Evolutionary conservation across 2,113 vertebrate species (phyloP), one percentile per base, ranked within the genome.

Genomic region (Campylorhamphus procurvoides): DNA sequence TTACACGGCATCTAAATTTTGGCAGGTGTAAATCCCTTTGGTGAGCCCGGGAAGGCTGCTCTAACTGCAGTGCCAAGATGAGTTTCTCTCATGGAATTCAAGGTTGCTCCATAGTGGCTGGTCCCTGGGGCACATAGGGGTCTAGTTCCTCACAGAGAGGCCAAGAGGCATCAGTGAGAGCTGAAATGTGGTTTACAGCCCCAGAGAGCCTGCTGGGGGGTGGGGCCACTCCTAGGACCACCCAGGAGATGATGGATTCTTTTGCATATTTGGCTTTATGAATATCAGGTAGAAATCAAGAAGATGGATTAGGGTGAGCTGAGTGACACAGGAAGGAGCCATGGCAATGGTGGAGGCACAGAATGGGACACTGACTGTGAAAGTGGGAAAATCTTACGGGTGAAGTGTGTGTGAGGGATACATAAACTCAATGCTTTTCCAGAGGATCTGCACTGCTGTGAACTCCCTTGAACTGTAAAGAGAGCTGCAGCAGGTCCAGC

Each of bases 371-470:
- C 4, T n/a, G 53, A 42, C 64, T 63, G 0, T 53, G 76, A 22
- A 81, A 82, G 64, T 27, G 20, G 49, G 55, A 69, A 53, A 78
- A 46, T 49, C 50, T 62, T 35, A 56, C 0, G 67, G 72, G 49
- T 12, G 15, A 85, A 71, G 59, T 58, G 31, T 68, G 28, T 6
- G 52, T 2, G 44, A 1, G 35, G 52, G 53, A 72, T 87, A 47
- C 28, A 71, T 67, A 87, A 94, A 89, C 47, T 69, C n/a, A 8
- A 64, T 89, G 53, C 68, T 87, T 90, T 91, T 87, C 68, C 62
- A 87, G 82, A 83, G 67, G 42, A 60, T 66, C 67, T 89, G 67
- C 58, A 31, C 71, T 87, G 87, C 67, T 79, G 62, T 83, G 78
- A 93, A 76, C 91, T 76, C 58, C 62, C 47, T 55, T 95, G 78